Conservation (phyloP, 2,113 vertebrate genomes). For the Arvicanthis niloticus region DNA sequence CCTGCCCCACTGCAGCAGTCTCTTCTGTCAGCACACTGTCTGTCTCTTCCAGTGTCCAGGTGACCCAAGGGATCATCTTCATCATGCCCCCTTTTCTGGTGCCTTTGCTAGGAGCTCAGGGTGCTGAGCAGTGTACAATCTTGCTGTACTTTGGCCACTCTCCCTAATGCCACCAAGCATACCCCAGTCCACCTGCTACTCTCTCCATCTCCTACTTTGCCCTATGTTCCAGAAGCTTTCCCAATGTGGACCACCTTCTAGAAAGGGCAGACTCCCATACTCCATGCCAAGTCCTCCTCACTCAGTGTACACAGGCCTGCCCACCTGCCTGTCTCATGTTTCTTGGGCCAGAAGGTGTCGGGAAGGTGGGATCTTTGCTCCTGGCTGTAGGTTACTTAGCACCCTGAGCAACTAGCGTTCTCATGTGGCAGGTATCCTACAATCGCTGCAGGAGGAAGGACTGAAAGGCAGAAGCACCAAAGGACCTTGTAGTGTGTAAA, state of each 20-base stretch:
- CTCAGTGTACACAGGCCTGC: not conserved
- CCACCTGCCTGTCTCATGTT: not conserved
- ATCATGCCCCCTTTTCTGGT: not conserved
- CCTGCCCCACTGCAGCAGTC: not conserved
- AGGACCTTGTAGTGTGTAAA: not conserved
- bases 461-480: not conserved
- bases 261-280: not conserved
- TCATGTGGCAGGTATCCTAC: fast-evolving
- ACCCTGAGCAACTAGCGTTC: not conserved
- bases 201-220: not conserved
- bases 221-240: not conserved
- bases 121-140: not conserved
- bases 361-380: no score
- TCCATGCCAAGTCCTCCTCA: not conserved
- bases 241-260: not conserved
- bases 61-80: not conserved
- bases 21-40: not conserved
- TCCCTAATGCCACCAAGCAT: fast-evolving
- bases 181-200: not conserved
- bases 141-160: not conserved
- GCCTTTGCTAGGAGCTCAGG: not conserved
- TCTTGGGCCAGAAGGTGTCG: not conserved
- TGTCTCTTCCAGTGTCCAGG: not conserved
- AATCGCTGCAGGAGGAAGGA: not conserved
- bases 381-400: not conserved